Evolutionary conservation across 2,888 invertebrate species (phyloP).

Genomic region (Bedellia somnulentella): DNA sequence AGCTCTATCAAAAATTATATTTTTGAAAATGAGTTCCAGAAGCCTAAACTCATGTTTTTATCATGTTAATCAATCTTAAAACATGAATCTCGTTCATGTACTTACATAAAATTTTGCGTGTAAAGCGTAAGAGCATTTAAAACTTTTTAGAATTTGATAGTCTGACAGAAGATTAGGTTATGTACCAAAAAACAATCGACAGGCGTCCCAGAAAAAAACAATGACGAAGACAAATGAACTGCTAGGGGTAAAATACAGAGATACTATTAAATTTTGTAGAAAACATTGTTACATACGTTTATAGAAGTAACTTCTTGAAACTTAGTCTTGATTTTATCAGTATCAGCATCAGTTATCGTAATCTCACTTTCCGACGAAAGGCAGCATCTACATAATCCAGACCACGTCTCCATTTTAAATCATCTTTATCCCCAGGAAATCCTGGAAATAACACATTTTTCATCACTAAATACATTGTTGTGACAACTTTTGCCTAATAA

Average conservation of each 20-base stretch:
- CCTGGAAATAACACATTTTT: constrained; percentile 32
- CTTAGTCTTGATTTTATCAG: constrained; percentile 31
- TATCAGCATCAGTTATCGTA: constrained; percentile 34
- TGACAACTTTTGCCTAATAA: constrained; percentile 31
- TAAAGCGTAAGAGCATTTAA: too few species aligned
- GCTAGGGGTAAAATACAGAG: background rate
- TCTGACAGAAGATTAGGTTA: constrained; percentile 2
- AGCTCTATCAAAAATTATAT: too few species aligned
- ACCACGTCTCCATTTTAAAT: constrained; percentile 47
- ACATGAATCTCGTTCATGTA: too few species aligned
- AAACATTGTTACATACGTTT: constrained; percentile 21
- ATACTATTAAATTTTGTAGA: background rate
- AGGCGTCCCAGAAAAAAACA: background rate
- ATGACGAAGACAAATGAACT: background rate
- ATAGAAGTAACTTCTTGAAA: constrained; percentile 43
- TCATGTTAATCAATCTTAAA: too few species aligned
- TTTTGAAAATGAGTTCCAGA: too few species aligned
- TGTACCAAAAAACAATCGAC: constrained; percentile 3
- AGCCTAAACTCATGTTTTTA: too few species aligned
- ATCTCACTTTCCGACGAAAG: constrained; percentile 39
- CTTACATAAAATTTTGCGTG: too few species aligned
- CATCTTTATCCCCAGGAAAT: constrained; percentile 21
- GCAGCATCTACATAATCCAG: constrained; percentile 49
- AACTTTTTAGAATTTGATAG: too few species aligned
- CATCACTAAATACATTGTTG: constrained; percentile 30